Evolutionary conservation across 2,888 invertebrate species (phyloP).

Genomic region (Ophioninae sp.): DNA sequence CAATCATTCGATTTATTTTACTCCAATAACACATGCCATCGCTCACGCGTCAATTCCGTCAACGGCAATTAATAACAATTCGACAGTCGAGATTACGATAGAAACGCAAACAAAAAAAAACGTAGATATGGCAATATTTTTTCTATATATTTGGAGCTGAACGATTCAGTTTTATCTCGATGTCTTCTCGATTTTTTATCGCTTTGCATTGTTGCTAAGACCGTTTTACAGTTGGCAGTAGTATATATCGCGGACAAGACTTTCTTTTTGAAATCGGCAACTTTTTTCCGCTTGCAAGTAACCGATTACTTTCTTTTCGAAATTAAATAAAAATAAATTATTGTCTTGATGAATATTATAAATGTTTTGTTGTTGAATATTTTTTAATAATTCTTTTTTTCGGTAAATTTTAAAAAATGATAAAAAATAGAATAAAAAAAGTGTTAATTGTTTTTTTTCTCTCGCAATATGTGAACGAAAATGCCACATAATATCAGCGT

Average conservation of each 20-base stretch:
- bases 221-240: conserved; percentile 50
- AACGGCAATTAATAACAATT: conserved; percentile 72
- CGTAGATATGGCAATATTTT: conserved; percentile 17
- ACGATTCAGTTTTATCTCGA: conserved; percentile 25
- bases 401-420: neutral
- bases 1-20: neutral
- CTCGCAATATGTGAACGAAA: no score
- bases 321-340: neutral
- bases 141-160: conserved; percentile 12
- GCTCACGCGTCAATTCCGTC: conserved; percentile 78
- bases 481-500: no score
- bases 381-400: neutral
- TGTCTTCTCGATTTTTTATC: conserved; percentile 2
- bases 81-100: conserved; percentile 49
- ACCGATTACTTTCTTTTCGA: neutral
- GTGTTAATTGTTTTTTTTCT: no score
- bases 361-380: neutral
- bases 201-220: neutral
- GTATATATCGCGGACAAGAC: conserved; percentile 43
- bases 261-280: conserved; percentile 27
- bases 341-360: neutral
- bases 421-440: no score
- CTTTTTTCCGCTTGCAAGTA: conserved; percentile 17
- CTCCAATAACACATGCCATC: conserved; percentile 56
- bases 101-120: conserved; percentile 54